These are phyloP conservation scores for Meriones psammophilus DNA, from an alignment of 2,797 vertebrate genomes.

Conservation along the genomic window DNA sequence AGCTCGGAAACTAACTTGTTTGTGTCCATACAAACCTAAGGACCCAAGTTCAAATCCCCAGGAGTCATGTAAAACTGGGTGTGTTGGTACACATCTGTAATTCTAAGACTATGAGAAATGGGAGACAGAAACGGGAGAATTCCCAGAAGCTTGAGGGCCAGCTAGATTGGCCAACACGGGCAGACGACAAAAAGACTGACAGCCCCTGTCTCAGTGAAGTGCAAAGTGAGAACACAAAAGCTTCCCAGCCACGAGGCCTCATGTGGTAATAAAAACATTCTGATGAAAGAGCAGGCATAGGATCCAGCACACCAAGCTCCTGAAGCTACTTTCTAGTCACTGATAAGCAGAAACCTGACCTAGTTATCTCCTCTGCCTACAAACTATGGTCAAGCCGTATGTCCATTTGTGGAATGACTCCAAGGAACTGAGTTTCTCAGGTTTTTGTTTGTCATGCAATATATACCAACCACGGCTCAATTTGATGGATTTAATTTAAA, in stretches of 20 bases:
- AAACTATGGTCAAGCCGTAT: background rate
- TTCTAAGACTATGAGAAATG: background rate
- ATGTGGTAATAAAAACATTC: slow-evolving; percentile 32
- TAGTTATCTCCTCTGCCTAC: background rate
- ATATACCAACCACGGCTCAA: background rate
- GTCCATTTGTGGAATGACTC: background rate
- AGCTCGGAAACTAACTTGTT: background rate
- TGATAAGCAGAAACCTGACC: background rate
- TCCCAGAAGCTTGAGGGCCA: background rate
- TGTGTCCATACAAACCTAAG: background rate
- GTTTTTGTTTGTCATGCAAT: slow-evolving; percentile 23
- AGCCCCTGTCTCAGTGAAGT: background rate
- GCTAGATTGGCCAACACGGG: too few relatives aligned
- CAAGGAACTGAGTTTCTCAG: slow-evolving; percentile 33
- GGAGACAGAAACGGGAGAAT: background rate
- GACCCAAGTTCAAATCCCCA: slow-evolving; percentile 3
- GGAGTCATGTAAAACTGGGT: background rate
- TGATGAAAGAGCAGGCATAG: background rate
- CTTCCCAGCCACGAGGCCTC: background rate
- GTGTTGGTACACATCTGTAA: background rate
- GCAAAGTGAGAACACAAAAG: background rate
- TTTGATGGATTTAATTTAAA: slow-evolving; percentile 66
- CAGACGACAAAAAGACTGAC: background rate
- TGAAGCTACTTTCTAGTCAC: background rate
- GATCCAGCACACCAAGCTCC: background rate